These are phyloP conservation scores for Campoletis raptor DNA, from an alignment of 2,888 invertebrate species.

Conservation along the genomic window DNA sequence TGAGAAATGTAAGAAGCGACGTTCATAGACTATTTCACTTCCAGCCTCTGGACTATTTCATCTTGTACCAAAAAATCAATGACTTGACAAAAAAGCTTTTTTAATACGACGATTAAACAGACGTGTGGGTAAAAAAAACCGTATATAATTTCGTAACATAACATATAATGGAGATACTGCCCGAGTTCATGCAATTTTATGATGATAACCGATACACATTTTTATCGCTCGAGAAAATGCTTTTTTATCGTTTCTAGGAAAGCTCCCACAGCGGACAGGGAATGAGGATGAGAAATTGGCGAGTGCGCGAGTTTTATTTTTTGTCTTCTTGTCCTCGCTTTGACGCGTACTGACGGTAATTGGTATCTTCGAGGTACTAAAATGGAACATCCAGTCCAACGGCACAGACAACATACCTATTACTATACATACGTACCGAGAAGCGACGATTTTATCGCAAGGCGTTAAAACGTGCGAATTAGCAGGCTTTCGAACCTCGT, in stretches of 20 bases:
- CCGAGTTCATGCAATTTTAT: constrained; percentile 40
- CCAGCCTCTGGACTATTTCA: neutral
- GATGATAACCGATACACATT: constrained; percentile 39
- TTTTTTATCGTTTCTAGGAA: constrained; percentile 56
- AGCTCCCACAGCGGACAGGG: neutral
- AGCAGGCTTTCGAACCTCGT: constrained; percentile 54
- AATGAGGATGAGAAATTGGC: constrained; percentile 31
- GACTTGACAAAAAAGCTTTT: neutral
- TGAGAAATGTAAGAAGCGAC: neutral
- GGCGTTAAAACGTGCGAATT: constrained; percentile 66
- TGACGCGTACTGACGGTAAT: constrained; percentile 64
- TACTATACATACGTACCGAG: constrained; percentile 18
- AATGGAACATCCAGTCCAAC: constrained; percentile 50
- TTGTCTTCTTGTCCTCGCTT: constrained; percentile 32
- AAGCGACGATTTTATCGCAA: constrained; percentile 62
- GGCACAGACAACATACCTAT: neutral
- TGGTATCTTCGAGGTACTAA: constrained; percentile 64
- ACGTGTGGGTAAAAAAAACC: neutral
- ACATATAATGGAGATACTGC: constrained; percentile 20
- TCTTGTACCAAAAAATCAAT: neutral
- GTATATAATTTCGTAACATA: neutral
- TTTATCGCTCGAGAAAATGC: constrained; percentile 46
- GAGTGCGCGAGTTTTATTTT: constrained; percentile 38
- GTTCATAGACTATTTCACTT: neutral
- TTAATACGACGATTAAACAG: neutral